phyloP scores from a whole-genome alignment of 2,797 vertebrate genomes.

The Pristis pectinata region DNA sequence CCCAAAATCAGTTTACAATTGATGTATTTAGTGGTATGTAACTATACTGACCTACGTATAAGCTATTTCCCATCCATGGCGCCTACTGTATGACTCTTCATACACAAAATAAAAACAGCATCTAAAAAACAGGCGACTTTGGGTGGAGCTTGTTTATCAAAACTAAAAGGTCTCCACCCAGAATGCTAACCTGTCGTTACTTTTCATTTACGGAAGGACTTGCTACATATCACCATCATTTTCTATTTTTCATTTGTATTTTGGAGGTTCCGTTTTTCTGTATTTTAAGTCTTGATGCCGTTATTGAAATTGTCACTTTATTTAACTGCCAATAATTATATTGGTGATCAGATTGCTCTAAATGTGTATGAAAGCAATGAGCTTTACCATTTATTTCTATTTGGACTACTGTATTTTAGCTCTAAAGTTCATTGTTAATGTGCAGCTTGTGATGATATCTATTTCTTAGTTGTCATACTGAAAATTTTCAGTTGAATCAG shows the following conservation, averaged over 20 bases:
- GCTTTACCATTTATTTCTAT: neutral
- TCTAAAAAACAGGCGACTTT: neutral
- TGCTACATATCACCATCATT: neutral
- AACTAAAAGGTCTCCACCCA: neutral
- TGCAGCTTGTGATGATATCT: neutral
- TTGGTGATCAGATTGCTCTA: neutral
- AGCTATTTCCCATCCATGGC: neutral
- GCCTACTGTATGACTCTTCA: neutral
- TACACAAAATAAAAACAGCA: neutral
- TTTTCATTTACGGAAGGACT: neutral
- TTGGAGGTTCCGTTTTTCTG: neutral
- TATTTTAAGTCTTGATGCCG: neutral
- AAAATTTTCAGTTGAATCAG: slow-evolving; percentile 6
- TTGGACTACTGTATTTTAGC: neutral
- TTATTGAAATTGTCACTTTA: neutral
- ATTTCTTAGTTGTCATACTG: neutral
- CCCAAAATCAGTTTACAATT: neutral
- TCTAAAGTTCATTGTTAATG: neutral
- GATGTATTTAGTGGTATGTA: neutral
- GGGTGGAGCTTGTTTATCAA: neutral
- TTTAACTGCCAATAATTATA: neutral
- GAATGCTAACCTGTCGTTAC: neutral
- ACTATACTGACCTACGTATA: neutral
- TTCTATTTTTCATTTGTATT: neutral
- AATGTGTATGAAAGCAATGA: neutral